Percentiles rank a stretch among this genome's conserved stretches.
Evolutionary conservation across 2,113 vertebrate genomes (phyloP).

Genomic region (Melanostigma gelatinosum): DNA sequence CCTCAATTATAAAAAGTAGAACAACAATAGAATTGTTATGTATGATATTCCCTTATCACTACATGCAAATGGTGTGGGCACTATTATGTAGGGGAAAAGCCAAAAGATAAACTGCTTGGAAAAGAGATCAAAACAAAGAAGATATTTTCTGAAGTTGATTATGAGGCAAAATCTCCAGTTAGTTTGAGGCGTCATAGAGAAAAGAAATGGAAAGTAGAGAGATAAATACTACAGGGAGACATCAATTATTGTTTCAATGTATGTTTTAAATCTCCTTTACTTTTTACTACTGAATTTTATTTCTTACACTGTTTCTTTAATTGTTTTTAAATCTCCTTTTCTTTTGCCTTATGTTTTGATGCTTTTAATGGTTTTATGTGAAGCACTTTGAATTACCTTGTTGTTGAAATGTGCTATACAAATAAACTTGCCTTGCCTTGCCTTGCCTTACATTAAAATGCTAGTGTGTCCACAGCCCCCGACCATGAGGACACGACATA

Average conservation of each 20-base stretch:
- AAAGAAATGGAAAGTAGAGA: slow-evolving; percentile 3
- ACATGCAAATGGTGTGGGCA: neutral
- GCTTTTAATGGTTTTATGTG: too few relatives aligned
- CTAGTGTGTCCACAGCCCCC: neutral
- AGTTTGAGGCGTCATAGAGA: slow-evolving; percentile 4
- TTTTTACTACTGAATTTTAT: too few relatives aligned
- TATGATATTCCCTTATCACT: slow-evolving; percentile 1
- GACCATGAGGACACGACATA: neutral
- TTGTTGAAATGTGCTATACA: too few relatives aligned
- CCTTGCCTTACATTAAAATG: slow-evolving; percentile 18
- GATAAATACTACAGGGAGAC: slow-evolving; percentile 22
- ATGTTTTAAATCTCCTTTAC: too few relatives aligned
- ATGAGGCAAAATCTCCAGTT: slow-evolving; percentile 5
- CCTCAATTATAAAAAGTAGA: slow-evolving; percentile 13
- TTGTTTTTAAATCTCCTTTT: too few relatives aligned
- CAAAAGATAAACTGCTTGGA: neutral
- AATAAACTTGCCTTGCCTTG: too few relatives aligned
- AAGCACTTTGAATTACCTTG: too few relatives aligned
- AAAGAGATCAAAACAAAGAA: neutral
- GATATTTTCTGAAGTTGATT: slow-evolving; percentile 1
- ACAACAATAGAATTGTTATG: neutral
- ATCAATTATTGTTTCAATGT: too few relatives aligned
- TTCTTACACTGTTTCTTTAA: too few relatives aligned
- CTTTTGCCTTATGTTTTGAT: too few relatives aligned
- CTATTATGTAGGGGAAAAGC: neutral